A percentile compares a stretch with the other conserved stretches of the same genome.
phyloP scores from a whole-genome alignment of 1,140 invertebrate species.

The Apolygus lucorum region DNA sequence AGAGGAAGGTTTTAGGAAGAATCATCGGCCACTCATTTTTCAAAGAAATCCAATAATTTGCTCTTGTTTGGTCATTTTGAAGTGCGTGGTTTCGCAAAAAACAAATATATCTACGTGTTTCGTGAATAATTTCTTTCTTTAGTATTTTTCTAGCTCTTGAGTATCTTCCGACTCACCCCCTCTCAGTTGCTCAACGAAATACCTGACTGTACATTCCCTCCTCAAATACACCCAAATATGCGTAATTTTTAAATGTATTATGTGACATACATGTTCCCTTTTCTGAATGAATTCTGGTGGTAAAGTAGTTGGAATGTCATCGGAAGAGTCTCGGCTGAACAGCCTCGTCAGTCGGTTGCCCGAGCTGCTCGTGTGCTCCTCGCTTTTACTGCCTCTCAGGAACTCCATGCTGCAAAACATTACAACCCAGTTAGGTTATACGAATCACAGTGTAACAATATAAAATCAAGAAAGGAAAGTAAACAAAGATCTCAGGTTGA shows the following conservation, averaged over 20 bases:
- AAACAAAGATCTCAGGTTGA: too few species aligned
- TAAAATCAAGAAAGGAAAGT: too few species aligned
- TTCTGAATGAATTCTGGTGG: slow-evolving; percentile 25
- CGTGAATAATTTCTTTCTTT: too few species aligned
- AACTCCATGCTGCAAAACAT: slow-evolving; percentile 31
- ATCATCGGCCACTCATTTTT: too few species aligned
- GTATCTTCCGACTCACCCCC: background rate
- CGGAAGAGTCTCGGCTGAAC: slow-evolving; percentile 30
- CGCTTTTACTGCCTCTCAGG: slow-evolving; percentile 32
- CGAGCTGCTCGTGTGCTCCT: slow-evolving; percentile 31
- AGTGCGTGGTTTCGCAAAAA: too few species aligned
- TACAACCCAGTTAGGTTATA: too few species aligned
- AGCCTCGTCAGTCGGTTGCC: slow-evolving; percentile 29
- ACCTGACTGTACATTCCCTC: background rate
- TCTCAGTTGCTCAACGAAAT: background rate
- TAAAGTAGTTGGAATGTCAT: slow-evolving; percentile 32
- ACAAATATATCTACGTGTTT: too few species aligned
- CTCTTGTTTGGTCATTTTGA: too few species aligned
- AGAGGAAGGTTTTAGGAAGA: too few species aligned
- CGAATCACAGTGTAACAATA: too few species aligned
- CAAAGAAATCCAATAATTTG: too few species aligned
- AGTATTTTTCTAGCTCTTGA: background rate
- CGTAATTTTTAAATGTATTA: background rate
- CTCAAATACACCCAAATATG: slow-evolving; percentile 8
- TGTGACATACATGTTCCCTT: slow-evolving; percentile 23